Conservation (phyloP, 2,888 invertebrate genomes). For the Tridacna crocea region DNA sequence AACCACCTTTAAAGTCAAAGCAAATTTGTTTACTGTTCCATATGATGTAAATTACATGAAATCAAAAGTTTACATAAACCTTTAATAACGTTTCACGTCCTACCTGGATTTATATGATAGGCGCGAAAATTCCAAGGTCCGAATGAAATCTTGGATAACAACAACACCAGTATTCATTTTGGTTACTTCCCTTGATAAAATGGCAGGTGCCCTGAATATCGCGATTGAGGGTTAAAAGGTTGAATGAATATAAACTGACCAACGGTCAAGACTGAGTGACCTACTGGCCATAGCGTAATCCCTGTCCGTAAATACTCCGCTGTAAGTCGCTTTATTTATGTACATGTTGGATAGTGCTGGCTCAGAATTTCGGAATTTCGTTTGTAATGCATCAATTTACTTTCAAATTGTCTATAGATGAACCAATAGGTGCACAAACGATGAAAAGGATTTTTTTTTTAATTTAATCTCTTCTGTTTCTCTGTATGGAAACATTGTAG, state of each 20-base stretch:
- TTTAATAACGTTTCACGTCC: no score
- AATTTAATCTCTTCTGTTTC: no score
- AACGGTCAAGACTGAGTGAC: slow-evolving; percentile 54
- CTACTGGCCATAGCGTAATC: slow-evolving; percentile 55
- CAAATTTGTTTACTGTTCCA: no score
- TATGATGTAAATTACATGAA: no score
- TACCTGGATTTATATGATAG: no score
- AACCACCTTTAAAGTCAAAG: no score
- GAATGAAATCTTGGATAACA: not conserved
- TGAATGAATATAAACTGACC: slow-evolving; percentile 48
- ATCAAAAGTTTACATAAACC: no score
- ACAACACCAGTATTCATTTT: not conserved
- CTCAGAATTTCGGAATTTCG: no score
- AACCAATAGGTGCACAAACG: not conserved
- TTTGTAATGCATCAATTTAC: no score
- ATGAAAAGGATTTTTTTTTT: no score
- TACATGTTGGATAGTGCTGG: no score
- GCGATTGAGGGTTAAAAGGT: slow-evolving; percentile 42
- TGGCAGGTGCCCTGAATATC: slow-evolving; percentile 23
- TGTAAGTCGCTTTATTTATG: slow-evolving; percentile 14
- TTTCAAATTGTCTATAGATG: not conserved
- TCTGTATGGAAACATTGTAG: no score
- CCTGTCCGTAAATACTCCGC: slow-evolving; percentile 17
- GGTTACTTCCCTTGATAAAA: slow-evolving; percentile 38
- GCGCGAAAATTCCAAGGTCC: not conserved